Percentiles rank a stretch among this genome's conserved stretches.
Conservation (phyloP, 2,888 invertebrate species). For the Apantesis nais region DNA sequence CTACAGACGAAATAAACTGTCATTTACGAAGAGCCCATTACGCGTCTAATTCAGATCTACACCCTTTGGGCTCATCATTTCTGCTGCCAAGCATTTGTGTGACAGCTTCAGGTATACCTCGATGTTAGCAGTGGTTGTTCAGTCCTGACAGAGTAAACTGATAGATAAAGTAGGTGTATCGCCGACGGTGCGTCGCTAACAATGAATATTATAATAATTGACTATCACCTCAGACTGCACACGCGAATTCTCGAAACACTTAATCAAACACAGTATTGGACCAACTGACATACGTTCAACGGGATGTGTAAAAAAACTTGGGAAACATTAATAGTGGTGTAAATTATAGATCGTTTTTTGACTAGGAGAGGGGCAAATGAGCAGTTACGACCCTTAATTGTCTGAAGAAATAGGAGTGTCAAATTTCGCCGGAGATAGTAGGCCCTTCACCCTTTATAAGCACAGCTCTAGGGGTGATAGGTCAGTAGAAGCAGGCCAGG, state of each 20-base stretch:
- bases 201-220: conserved; percentile 78
- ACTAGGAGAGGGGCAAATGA: not conserved
- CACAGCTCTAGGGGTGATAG: too few species aligned
- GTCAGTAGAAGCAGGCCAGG: too few species aligned
- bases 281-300: conserved; percentile 36
- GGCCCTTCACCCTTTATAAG: too few species aligned
- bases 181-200: conserved; percentile 47
- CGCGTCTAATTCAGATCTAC: not conserved
- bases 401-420: too few species aligned
- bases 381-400: not conserved
- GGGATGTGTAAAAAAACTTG: not conserved
- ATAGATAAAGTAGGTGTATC: conserved; percentile 50
- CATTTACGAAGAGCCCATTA: not conserved
- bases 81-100: not conserved
- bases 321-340: not conserved
- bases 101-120: not conserved
- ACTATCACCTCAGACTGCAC: conserved; percentile 71
- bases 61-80: not conserved
- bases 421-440: too few species aligned
- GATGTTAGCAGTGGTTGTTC: not conserved
- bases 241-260: conserved; percentile 45
- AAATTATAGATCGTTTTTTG: not conserved
- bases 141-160: not conserved
- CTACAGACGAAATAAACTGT: not conserved
- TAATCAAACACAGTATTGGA: conserved; percentile 33